Conservation (phyloP, 2,888 invertebrate species). For the Cataglyphis albicans region DNA sequence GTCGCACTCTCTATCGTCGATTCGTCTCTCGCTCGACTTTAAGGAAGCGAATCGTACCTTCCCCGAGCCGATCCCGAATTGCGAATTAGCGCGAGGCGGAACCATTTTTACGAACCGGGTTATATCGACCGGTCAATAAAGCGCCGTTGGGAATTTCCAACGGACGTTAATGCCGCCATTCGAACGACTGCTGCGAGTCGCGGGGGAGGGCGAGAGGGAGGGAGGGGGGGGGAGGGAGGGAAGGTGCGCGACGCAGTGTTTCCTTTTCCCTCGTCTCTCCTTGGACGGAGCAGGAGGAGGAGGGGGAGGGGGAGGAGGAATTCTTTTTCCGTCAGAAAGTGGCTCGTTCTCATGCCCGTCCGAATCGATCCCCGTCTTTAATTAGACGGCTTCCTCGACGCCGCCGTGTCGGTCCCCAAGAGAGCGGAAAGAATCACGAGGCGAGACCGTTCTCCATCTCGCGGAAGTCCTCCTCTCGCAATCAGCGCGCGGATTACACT, state of each 20-base stretch:
- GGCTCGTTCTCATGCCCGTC: slow-evolving; percentile 70
- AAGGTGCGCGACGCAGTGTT: slow-evolving; percentile 19
- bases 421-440: slow-evolving; percentile 83
- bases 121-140: slow-evolving; percentile 57
- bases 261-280: slow-evolving; percentile 33
- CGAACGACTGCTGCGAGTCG: slow-evolving; percentile 62
- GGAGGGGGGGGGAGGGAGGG: too few relatives aligned
- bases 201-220: background rate
- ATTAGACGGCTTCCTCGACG: slow-evolving; percentile 84
- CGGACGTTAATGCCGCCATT: slow-evolving; percentile 68
- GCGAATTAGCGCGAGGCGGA: slow-evolving; percentile 55
- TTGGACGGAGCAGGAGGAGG: slow-evolving; percentile 54
- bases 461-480: slow-evolving; percentile 67
- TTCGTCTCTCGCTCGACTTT: slow-evolving; percentile 43
- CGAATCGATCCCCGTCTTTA: slow-evolving; percentile 82
- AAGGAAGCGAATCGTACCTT: slow-evolving; percentile 48
- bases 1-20: background rate
- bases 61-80: slow-evolving; percentile 49
- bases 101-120: slow-evolving; percentile 56
- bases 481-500: slow-evolving; percentile 83
- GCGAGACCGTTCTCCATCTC: slow-evolving; percentile 78
- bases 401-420: slow-evolving; percentile 74
- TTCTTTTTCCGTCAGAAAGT: slow-evolving; percentile 73
- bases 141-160: slow-evolving; percentile 55
- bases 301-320: background rate